Evolutionary conservation across 2,113 vertebrate genomes (phyloP), one percentile per base, ranked within the genome.

Genomic region (Paracyprichromis sp.): DNA sequence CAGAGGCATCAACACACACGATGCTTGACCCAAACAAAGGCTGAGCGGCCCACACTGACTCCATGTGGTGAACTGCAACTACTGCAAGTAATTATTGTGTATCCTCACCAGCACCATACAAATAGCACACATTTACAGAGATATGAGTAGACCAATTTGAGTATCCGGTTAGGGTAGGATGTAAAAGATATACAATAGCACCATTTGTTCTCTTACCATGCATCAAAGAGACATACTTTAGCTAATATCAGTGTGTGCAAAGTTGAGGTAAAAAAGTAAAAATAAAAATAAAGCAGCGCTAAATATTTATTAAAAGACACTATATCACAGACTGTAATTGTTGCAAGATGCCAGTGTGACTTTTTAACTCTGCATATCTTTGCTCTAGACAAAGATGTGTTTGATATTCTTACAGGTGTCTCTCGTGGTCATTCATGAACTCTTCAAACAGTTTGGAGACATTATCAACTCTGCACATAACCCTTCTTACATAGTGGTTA

Each of bases 11-110:
- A 82, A 83, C 90, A 86, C 61, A 90, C 82, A 61, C 7, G 1
- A 73, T 2, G 14, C 16, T 85, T 82, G 84, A 92, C 85, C 81
- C 59, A 92, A 83, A 79, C 83, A 79, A n/a, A 50, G 38, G 5
- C 76, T 6, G 16, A 31, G 4, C 24, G 5, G 59, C 31, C 14
- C 45, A 90, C 89, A 93, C 83, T 90, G 96, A 69, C 95, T 19
- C 90, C 94, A 1, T 86, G 95, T 96, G 96, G 94, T 9, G 21
- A 78, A 8, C 7, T 63, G 3, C 3, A 4, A 26, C 10, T 34
- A 94, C 84, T 93, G 82, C 91, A 90, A 8, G 56, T 24, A 1
- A 29, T 57, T 21, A 43, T n/a, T 73, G 59, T 3, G 3, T 10
- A 19, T 50, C 11, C 71, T 50, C 71, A 78, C 71, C 9, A 76